phyloP scores from a whole-genome alignment of 2,113 vertebrate species.

The Aphyosemion australe region DNA sequence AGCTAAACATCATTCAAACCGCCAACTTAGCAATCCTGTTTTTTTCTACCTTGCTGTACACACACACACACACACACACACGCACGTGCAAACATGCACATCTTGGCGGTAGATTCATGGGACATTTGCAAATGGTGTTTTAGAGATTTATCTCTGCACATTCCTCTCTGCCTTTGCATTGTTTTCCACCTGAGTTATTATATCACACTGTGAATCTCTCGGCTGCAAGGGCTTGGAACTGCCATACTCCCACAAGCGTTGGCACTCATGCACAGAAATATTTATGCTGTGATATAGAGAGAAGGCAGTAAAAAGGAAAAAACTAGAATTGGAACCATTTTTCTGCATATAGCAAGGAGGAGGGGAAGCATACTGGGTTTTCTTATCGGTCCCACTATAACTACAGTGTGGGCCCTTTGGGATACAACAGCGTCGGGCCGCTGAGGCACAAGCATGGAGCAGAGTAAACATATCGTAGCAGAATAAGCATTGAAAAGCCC shows the following conservation, averaged over 20 bases:
- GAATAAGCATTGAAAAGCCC: constrained; percentile 66
- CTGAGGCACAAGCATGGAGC: constrained; percentile 40
- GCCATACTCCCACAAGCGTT: background rate
- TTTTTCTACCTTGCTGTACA: constrained; percentile 3
- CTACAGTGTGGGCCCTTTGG: constrained; percentile 48
- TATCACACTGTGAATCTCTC: constrained; percentile 20
- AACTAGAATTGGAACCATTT: constrained; percentile 24
- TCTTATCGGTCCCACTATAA: constrained; percentile 59
- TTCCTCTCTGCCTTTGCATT: constrained; percentile 7
- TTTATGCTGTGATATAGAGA: background rate
- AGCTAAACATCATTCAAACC: constrained; percentile 66
- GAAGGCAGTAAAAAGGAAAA: constrained; percentile 1
- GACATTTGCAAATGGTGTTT: constrained; percentile 30
- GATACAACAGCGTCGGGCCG: constrained; percentile 64
- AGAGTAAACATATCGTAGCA: constrained; percentile 62
- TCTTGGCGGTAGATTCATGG: constrained; percentile 22
- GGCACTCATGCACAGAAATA: background rate
- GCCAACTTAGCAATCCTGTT: constrained; percentile 40
- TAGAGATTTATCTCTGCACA: constrained; percentile 23
- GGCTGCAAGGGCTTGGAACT: constrained; percentile 6
- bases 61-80: constrained; percentile 6
- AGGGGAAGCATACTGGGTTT: constrained; percentile 33
- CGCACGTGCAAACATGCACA: background rate
- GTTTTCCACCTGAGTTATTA: constrained; percentile 35
- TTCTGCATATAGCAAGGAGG: constrained; percentile 22